A percentile compares a stretch with the other conserved stretches of the same genome.
These are phyloP conservation scores for Notodonta dromedarius DNA, from an alignment of 2,888 invertebrate genomes.

Conservation along the genomic window DNA sequence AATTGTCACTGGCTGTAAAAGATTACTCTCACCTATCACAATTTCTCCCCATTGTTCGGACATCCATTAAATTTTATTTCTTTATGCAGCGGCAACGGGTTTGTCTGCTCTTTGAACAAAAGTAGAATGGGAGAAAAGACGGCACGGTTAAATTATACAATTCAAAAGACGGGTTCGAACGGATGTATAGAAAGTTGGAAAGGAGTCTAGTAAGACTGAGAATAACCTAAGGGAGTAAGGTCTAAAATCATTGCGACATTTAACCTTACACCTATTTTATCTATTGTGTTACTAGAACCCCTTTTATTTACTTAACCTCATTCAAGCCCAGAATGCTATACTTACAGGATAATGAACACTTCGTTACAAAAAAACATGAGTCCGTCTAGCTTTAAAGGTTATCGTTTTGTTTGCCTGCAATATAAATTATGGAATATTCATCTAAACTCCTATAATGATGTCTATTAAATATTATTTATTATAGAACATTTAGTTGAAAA, in stretches of 20 bases:
- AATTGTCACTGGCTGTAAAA: conserved; percentile 68
- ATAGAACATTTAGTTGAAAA: neutral
- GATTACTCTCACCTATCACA: conserved; percentile 83
- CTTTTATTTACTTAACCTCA: conserved; percentile 4
- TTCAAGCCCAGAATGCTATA: neutral
- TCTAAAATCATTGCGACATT: conserved; percentile 50
- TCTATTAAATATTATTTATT: no score
- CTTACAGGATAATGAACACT: neutral
- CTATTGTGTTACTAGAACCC: conserved; percentile 38
- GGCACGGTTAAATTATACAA: conserved; percentile 69
- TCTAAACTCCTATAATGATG: no score
- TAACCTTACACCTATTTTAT: conserved; percentile 35
- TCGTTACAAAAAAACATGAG: neutral
- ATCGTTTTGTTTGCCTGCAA: neutral
- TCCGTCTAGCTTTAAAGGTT: neutral
- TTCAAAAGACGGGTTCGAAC: conserved; percentile 64
- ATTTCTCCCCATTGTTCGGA: conserved; percentile 79
- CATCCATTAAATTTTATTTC: conserved; percentile 75
- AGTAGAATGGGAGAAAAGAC: conserved; percentile 72
- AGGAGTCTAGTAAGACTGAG: conserved; percentile 46
- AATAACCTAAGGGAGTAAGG: conserved; percentile 54
- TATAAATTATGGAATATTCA: no score
- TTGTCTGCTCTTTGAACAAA: conserved; percentile 72
- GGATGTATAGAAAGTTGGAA: conserved; percentile 52
- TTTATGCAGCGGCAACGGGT: conserved; percentile 72